Conservation (phyloP, 2,113 vertebrate species). For the Platysternon megacephalum region DNA sequence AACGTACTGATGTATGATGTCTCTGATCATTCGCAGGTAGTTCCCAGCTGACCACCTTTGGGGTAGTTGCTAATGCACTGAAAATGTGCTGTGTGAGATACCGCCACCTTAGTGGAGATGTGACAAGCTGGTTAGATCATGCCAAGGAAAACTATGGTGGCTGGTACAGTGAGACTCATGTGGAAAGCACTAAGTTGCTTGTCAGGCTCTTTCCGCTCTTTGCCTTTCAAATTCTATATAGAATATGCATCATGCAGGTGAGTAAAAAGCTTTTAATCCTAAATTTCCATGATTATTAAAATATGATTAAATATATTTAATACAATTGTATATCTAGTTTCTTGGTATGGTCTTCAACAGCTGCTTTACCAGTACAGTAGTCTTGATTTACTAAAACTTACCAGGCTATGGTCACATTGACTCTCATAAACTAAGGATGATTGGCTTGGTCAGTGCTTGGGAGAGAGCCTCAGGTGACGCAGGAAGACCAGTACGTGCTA, state of each 20-base stretch:
- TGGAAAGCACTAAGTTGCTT: slow-evolving; percentile 87
- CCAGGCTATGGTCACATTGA: neutral
- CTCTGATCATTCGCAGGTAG: slow-evolving; percentile 69
- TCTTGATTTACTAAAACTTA: neutral
- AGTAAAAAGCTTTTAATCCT: neutral
- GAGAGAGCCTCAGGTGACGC: neutral
- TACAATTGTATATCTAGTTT: fast-evolving
- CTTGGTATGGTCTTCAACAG: fast-evolving
- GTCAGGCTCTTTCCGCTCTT: slow-evolving; percentile 87
- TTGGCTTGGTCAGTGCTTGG: neutral
- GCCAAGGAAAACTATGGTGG: slow-evolving; percentile 88
- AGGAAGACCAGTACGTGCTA: neutral
- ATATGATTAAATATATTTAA: fast-evolving
- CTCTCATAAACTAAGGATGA: neutral
- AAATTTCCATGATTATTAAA: neutral
- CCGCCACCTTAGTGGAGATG: slow-evolving; percentile 70
- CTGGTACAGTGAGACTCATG: slow-evolving; percentile 83
- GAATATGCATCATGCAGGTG: slow-evolving; percentile 88
- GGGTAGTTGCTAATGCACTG: slow-evolving; percentile 84
- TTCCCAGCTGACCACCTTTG: slow-evolving; percentile 81
- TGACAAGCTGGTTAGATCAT: slow-evolving; percentile 84
- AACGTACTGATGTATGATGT: neutral
- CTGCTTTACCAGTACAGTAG: neutral
- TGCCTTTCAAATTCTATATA: slow-evolving; percentile 88
- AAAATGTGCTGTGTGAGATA: slow-evolving; percentile 74